Evolutionary conservation across 2,797 vertebrate species (phyloP).

Genomic region (Clarias platycephalus): DNA sequence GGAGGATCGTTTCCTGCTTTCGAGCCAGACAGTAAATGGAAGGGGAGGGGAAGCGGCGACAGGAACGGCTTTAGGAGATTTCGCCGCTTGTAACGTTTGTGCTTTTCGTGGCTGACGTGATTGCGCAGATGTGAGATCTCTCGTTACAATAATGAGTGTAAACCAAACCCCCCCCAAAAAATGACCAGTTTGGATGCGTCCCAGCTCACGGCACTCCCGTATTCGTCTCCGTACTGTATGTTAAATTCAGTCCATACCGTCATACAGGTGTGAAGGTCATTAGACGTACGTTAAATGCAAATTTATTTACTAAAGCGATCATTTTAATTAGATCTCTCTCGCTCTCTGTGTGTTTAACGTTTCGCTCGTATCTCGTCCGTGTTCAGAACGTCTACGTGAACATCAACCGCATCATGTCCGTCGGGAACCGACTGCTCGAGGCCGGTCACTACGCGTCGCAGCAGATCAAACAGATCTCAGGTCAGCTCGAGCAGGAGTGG

Average conservation of each 20-base stretch:
- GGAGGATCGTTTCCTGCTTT: conserved; percentile 46
- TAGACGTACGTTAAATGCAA: background rate
- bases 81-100: background rate
- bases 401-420: conserved; percentile 98
- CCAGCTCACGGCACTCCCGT: too few species aligned
- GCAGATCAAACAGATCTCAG: conserved; percentile 97
- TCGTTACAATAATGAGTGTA: background rate
- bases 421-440: conserved; percentile 93
- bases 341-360: background rate
- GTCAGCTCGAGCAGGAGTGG: conserved; percentile 97
- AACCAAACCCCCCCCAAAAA: too few species aligned
- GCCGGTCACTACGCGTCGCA: conserved; percentile 96
- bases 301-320: background rate
- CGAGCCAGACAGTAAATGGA: conserved; percentile 23
- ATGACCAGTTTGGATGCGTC: too few species aligned
- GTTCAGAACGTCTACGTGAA: conserved; percentile 95
- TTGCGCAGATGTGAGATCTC: background rate
- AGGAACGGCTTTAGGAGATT: conserved; percentile 4
- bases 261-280: background rate
- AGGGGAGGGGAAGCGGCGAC: conserved; percentile 10
- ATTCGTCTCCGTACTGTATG: background rate
- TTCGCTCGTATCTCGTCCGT: background rate
- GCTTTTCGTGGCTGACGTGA: background rate
- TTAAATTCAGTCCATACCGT: background rate
- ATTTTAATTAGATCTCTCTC: background rate